A percentile compares a stretch with the other conserved stretches of the same genome.
Evolutionary conservation across 2,888 invertebrate genomes (phyloP).

Genomic region (Ophioninae sp.): DNA sequence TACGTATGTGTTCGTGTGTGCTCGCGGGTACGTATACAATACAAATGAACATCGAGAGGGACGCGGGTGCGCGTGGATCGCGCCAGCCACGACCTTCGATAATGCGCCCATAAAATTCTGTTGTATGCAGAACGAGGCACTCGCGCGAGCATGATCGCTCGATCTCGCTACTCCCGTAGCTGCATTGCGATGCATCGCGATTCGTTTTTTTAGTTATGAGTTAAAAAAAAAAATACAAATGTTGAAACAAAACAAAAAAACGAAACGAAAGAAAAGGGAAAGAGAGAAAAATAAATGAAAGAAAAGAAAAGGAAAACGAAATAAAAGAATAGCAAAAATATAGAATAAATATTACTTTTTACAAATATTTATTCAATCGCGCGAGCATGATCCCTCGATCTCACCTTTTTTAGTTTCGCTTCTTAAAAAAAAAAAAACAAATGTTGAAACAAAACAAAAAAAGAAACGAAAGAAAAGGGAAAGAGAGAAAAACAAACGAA

Average conservation of each 20-base stretch:
- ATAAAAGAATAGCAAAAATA: no score
- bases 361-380: no score
- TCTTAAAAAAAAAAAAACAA: background rate
- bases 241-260: background rate
- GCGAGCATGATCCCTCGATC: conserved; percentile 44
- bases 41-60: conserved; percentile 30
- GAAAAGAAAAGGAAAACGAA: no score
- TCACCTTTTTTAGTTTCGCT: background rate
- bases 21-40: conserved; percentile 1
- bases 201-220: background rate
- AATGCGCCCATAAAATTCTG: conserved; percentile 63
- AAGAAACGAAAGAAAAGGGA: no score
- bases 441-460: no score
- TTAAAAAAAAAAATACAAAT: background rate
- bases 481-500: no score
- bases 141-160: conserved; percentile 45
- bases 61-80: conserved; percentile 57
- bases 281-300: no score
- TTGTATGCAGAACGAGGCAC: conserved; percentile 60
- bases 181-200: conserved; percentile 40
- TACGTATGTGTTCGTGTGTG: conserved; percentile 7
- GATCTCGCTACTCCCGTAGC: conserved; percentile 23
- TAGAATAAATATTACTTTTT: no score
- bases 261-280: background rate
- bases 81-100: conserved; percentile 61